Conservation (phyloP, 2,888 invertebrate genomes). For the Ligdia adustata region DNA sequence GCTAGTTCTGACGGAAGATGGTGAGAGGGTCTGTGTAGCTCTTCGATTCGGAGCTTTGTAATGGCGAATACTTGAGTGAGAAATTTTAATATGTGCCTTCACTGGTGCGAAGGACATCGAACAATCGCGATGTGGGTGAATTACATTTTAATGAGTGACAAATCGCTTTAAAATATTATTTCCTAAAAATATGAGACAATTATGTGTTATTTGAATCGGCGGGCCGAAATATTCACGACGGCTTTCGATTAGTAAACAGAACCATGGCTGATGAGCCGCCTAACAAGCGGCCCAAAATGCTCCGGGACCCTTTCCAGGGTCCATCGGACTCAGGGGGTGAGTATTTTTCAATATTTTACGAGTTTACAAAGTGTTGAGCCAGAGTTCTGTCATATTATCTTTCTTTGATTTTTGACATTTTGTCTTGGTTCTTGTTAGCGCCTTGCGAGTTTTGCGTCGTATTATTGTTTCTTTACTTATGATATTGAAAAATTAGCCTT, state of each 20-base stretch:
- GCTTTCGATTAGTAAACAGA: constrained; percentile 88
- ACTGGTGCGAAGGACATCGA: constrained; percentile 88
- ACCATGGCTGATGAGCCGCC: constrained; percentile 98
- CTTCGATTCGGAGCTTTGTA: constrained; percentile 88
- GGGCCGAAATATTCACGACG: constrained; percentile 85
- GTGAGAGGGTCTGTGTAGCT: constrained; percentile 89
- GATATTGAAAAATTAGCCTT: not conserved
- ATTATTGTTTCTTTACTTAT: constrained; percentile 61
- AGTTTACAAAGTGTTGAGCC: constrained; percentile 64
- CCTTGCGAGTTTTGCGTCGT: constrained; percentile 80
- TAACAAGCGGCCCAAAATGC: constrained; percentile 97
- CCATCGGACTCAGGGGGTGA: constrained; percentile 92
- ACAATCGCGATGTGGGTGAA: constrained; percentile 87
- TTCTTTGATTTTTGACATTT: constrained; percentile 77
- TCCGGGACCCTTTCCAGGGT: constrained; percentile 92
- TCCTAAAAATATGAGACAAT: constrained; percentile 80
- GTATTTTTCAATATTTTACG: constrained; percentile 71
- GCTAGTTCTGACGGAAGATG: constrained; percentile 89
- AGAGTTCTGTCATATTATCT: constrained; percentile 76
- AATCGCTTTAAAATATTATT: constrained; percentile 83
- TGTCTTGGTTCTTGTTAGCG: constrained; percentile 75
- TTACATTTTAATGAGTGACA: constrained; percentile 81
- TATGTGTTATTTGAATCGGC: constrained; percentile 83
- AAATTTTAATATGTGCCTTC: constrained; percentile 90
- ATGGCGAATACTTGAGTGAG: constrained; percentile 91